Base-by-base conservation (phyloP, 2,888 invertebrate genomes). In the Drosophila nr. fundita region DNA sequence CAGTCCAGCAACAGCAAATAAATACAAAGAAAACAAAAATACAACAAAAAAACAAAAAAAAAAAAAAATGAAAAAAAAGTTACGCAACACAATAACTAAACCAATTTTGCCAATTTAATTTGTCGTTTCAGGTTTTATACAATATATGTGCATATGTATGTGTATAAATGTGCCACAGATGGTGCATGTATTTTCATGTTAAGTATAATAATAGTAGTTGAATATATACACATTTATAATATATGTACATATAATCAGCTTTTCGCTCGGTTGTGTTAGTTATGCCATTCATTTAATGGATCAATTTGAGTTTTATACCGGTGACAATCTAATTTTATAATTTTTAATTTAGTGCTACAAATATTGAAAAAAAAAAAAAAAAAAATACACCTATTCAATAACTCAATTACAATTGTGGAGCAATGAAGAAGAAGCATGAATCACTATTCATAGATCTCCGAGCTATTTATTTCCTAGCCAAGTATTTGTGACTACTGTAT, bases 71-170 rank as follows among this genome's bases (percentile, higher is more conserved):
- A 2, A 38, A 18, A 42, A 45, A 57, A 70, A 64, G 48, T 52
- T 55, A 63, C 38, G 60, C 63, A 59, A 66, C 58, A 49, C 32
- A 59, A 59, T 54, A 60, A 63, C 60, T 63, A 65, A 73, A 60
- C 50, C 68, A 71, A 45, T 45, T 72, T 76, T 68, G 61, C 77
- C 49, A 76, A 80, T 55, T 78, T 71, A 36, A 61, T 54, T 65
- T 61, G 63, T 42, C 59, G 38, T 40, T 70, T 70, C 70, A 69
- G 67, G 67, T 69, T 67, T 55, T 49, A 40, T 49, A 64, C 24
- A 24, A 67, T 53, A 27, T 18, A 40, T 8, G 21, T 34, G 8
- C 5, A 29, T 48, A 8, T 24, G 10, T 27, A 38, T 67, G 65
- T 40, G 62, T 52, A 62, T 61, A 73, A 52, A 68, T 64, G 6